A percentile compares a stretch with the other conserved stretches of the same genome.
Conservation (phyloP, 92 coral and sea anemone species). For the Umimayanthus chanpuru region DNA sequence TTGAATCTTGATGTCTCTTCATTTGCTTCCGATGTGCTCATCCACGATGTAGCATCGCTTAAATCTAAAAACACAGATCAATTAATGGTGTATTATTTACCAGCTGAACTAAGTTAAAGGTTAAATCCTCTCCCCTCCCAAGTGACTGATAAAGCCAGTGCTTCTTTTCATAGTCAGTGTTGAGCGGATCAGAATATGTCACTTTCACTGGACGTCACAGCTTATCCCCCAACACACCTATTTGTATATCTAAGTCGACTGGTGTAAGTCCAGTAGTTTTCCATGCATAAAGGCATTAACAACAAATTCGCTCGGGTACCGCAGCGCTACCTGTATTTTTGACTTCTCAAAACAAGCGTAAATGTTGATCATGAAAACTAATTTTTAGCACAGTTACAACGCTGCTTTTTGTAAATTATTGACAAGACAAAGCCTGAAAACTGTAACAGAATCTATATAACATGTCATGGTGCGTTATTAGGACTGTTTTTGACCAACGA, state of each 20-base stretch:
- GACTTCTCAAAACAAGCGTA: not conserved
- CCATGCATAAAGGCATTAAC: too few species aligned
- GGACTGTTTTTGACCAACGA: too few species aligned
- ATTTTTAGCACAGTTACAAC: too few species aligned
- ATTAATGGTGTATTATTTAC: not conserved
- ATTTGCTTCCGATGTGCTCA: conserved; percentile 16
- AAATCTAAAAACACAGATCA: not conserved
- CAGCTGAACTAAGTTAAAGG: not conserved
- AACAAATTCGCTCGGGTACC: not conserved
- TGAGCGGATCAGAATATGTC: not conserved
- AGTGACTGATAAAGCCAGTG: not conserved
- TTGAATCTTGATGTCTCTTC: not conserved
- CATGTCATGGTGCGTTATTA: too few species aligned
- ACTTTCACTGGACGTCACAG: not conserved
- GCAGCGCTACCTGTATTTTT: too few species aligned
- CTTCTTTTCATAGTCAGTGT: not conserved
- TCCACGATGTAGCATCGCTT: conserved; percentile 21
- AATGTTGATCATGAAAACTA: too few species aligned
- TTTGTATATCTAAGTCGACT: not conserved
- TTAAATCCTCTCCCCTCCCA: not conserved
- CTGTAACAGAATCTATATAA: too few species aligned
- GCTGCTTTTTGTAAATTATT: too few species aligned
- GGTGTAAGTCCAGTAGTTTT: not conserved
- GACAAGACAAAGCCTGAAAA: too few species aligned
- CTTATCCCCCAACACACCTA: too few species aligned